Percentiles rank a stretch among this genome's conserved stretches.
These are phyloP conservation scores for Strix aluco DNA, from an alignment of 2,113 vertebrate genomes.

Conservation along the genomic window DNA sequence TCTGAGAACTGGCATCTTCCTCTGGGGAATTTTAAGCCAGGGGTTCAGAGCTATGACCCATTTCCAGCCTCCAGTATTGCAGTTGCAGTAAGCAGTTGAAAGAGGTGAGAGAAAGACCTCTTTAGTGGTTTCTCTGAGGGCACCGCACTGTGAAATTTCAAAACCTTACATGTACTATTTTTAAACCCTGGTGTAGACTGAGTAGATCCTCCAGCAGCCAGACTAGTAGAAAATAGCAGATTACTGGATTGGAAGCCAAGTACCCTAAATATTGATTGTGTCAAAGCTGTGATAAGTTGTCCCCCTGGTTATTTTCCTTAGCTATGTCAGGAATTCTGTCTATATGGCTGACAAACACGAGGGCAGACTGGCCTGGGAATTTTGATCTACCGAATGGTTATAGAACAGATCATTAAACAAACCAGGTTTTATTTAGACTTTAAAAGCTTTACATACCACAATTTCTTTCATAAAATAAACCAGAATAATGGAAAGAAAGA, in stretches of 20 bases:
- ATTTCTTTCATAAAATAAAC: background rate
- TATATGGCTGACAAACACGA: background rate
- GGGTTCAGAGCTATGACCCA: background rate
- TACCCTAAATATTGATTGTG: conserved; percentile 53
- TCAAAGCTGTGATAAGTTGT: conserved; percentile 44
- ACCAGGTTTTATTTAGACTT: conserved; percentile 16
- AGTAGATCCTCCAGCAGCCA: conserved; percentile 44
- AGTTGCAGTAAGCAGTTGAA: background rate
- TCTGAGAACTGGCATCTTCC: background rate
- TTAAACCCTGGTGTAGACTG: conserved; percentile 43
- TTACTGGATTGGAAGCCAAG: conserved; percentile 53
- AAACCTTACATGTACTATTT: conserved; percentile 28
- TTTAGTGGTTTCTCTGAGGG: background rate
- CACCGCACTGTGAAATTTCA: background rate
- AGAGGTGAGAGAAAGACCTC: background rate
- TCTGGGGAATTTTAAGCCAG: background rate
- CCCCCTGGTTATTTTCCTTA: conserved; percentile 45
- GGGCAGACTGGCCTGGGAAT: conserved; percentile 22
- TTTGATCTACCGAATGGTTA: background rate
- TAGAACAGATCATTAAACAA: conserved; percentile 22
- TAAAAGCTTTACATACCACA: background rate
- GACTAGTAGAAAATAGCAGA: conserved; percentile 48
- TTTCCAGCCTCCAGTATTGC: background rate
- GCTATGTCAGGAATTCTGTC: conserved; percentile 12
- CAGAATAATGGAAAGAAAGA: background rate